Evolutionary conservation across 2,888 invertebrate species (phyloP), one percentile per base, ranked within the genome.

Genomic region (Acleris laterana): DNA sequence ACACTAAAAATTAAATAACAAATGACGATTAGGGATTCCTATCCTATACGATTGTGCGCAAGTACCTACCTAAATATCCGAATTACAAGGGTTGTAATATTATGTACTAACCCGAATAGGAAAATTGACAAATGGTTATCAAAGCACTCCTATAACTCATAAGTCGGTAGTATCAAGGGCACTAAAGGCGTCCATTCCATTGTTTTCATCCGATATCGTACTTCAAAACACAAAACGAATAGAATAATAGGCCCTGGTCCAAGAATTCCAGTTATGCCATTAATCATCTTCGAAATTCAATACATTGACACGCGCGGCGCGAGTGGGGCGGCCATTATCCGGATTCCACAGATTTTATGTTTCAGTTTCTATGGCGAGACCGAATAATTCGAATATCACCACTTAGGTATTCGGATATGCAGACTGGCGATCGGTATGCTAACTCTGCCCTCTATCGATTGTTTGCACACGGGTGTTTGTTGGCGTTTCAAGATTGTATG

Each of bases 201-300:
- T 66, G 62, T 66, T 62, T 66, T 57, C 66, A 57, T n/a, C 60
- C 56, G 58, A 59, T 59, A 38, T 68, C 56, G 57, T 19, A 60
- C 60, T 61, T 68, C 68, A 68, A 68, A 68, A 66, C 61, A 76
- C 75, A 69, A 60, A 61, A 72, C 73, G 72, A 78, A 80, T 77
- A 75, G 76, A 80, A 83, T 82, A 81, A 77, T 77, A 74, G 75
- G 72, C 76, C 72, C 75, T 70, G 74, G 73, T 74, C 71, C 73
- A 77, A 82, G 85, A 85, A 89, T 89, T 83, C 85, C 74, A 85
- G 78, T 81, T 81, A 89, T 88, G 77, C 84, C 85, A 90, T 92
- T 89, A 89, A 90, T 92, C 89, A 91, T 89, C 85, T 84, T 83
- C 87, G 89, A 87, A 88, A 90, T 91, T 90, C 90, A 91, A 92